phyloP scores from a whole-genome alignment of 1,140 invertebrate genomes.

The Tetranychus urticae region DNA sequence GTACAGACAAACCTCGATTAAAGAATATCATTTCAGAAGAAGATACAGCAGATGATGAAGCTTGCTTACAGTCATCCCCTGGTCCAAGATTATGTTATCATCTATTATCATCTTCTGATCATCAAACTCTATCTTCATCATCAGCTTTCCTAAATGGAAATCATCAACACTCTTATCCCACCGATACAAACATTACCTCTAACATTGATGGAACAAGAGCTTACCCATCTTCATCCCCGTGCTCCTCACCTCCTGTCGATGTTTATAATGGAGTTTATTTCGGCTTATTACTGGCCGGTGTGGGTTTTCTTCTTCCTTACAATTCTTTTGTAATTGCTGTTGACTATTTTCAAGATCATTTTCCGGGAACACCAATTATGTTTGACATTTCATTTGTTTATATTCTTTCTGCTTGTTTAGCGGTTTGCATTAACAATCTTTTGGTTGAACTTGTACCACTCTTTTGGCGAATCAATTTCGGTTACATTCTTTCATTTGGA shows the following conservation, averaged over 20 bases:
- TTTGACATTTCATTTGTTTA: constrained; percentile 79
- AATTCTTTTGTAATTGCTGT: constrained; percentile 30
- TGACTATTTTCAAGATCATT: constrained; percentile 34
- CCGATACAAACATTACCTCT: too few relatives aligned
- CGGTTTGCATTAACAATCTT: constrained; percentile 60
- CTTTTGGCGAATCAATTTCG: constrained; percentile 58
- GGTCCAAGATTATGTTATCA: too few relatives aligned
- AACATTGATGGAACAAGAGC: too few relatives aligned
- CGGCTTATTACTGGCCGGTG: constrained; percentile 54
- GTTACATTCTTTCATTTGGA: constrained; percentile 52
- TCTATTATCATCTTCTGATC: neutral
- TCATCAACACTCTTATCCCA: neutral
- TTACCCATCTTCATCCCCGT: neutral
- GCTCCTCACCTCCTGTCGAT: constrained; percentile 14
- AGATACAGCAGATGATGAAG: neutral
- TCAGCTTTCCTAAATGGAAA: neutral
- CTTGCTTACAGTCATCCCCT: neutral
- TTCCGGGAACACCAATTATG: constrained; percentile 55
- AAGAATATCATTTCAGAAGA: neutral
- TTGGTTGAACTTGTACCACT: constrained; percentile 55
- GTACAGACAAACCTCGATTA: neutral
- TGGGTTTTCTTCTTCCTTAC: constrained; percentile 67
- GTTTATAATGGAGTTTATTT: constrained; percentile 46
- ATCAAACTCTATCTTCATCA: neutral
- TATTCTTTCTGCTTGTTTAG: constrained; percentile 57